Base-by-base conservation (phyloP, 23 tunicate genomes). In the Diplosoma virens region DNA sequence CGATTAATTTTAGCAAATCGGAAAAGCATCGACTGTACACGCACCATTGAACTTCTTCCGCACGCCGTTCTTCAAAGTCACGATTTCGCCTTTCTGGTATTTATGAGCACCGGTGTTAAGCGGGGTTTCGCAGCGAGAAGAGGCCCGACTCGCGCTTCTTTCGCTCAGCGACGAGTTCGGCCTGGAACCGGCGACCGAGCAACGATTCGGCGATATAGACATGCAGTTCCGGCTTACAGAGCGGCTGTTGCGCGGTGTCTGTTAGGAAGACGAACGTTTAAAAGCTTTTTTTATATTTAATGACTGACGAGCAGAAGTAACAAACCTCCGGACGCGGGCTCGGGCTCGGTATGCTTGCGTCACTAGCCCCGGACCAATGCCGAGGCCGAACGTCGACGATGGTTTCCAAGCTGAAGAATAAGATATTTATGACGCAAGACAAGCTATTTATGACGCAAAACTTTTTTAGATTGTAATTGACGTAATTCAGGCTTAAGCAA, bases 21-120 rank as follows among this genome's bases (percentile, higher is more conserved):
- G n/a, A n/a, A n/a, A n/a, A n/a, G 25, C 56, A 41, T 36, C 3
- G 9, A 11, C 35, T 5, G 3, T 4, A 22, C n/a, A 76, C 78
- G 25, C 29, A 80, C 98, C 99, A 50, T 95, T 95, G 76, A 78
- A 95, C 61, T 95, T 95, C 82, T 95, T 95, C 66, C 99, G 54
- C 1, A 95, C 90, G 20, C 99, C 99, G 41, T 32, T 88, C 37
- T 86, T 64, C 66, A 88, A 37, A 0, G 99, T 95, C 0, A 95
- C 99, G 6, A 95, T 85, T 59, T 95, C 99, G 25, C 95, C 95
- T 69, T 95, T 95, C 53, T 90, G 85, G 66, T 95, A 95, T 56
- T 95, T 95, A 33, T 75, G 82, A 5, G 74, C 59, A 20, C 85
- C 82, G 1, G 79, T 67, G 0, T 69, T 56, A 24, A 81, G 71